A percentile compares a stretch with the other conserved stretches of the same genome.
Conservation (phyloP, 2,797 vertebrate genomes). For the Semotilus atromaculatus region DNA sequence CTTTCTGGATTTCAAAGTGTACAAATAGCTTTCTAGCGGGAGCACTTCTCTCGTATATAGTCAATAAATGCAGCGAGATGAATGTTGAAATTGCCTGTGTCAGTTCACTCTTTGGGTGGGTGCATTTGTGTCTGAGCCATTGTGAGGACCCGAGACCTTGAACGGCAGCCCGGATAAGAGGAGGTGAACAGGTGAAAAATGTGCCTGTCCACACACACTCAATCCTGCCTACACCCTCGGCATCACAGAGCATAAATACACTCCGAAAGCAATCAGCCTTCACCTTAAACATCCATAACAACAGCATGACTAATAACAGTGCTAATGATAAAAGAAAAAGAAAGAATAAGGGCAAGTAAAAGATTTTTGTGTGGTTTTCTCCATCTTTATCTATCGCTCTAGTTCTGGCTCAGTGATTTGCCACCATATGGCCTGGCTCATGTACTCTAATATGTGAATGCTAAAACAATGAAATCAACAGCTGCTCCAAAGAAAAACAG, state of each 20-base stretch:
- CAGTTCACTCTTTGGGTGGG: slow-evolving; percentile 29
- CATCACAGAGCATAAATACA: slow-evolving; percentile 52
- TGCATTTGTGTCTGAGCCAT: slow-evolving; percentile 41
- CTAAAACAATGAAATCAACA: slow-evolving; percentile 57
- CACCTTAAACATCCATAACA: slow-evolving; percentile 48
- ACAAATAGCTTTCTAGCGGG: slow-evolving; percentile 38
- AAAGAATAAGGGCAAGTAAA: slow-evolving; percentile 6
- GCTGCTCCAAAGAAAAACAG: slow-evolving; percentile 47
- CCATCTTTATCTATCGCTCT: slow-evolving; percentile 25
- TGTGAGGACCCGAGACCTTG: slow-evolving; percentile 54
- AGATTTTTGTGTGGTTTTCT: slow-evolving; percentile 10
- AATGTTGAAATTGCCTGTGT: slow-evolving; percentile 4
- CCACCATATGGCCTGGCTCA: slow-evolving; percentile 53
- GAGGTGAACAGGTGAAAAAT: slow-evolving; percentile 72
- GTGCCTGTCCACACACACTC: slow-evolving; percentile 73
- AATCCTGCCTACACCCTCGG: slow-evolving; percentile 66
- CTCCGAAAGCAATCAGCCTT: slow-evolving; percentile 45
- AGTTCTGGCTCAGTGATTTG: slow-evolving; percentile 34
- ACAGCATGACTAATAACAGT: slow-evolving; percentile 38
- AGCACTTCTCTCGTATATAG: slow-evolving; percentile 26
- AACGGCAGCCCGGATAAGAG: slow-evolving; percentile 48
- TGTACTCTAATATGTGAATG: slow-evolving; percentile 44
- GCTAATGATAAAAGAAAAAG: slow-evolving; percentile 33
- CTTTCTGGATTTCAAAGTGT: slow-evolving; percentile 26
- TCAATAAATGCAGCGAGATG: slow-evolving; percentile 34